Base-by-base conservation (phyloP, 1,140 invertebrate genomes). In the Hydropsyche tenuis region DNA sequence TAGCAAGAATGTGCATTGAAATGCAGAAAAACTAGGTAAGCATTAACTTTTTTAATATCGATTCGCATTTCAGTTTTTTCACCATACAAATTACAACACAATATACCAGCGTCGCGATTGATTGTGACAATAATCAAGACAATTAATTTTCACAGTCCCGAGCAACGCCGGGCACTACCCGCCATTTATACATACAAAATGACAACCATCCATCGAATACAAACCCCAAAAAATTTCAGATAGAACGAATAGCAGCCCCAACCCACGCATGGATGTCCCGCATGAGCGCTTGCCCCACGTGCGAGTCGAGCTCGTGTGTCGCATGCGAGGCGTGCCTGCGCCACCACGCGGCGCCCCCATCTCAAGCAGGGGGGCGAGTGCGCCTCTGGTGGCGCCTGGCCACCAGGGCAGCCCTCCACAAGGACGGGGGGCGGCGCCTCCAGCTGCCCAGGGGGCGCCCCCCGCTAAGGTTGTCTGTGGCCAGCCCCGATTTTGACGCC, bases 221-320 rank as follows among this genome's bases (percentile, higher is more conserved):
- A 37, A 37, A 37, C 9, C 9, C 30, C 30, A 37, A 37, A 37
- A 37, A 37, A 37, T 37, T 63, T 72, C 74, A 85, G 84, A 81
- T 85, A 76, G 82, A 83, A 45, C 81, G 84, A 4, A 80, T 85
- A 56, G 79, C 82, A 11, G 84, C 84, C 6, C 83, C 84, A 1
- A 85, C 84, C 7, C 82, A 84, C 74, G 81, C 84, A 46, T 85
- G 83, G 12, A 23, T 56, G 9, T 46, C 73, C 30, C 74, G 77
- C 30, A 69, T 74, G 20, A 25, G 46, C 14, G 73, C 66, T 20
- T 74, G 66, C 46, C 4, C 82, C 43, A 79, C 75, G 4, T 82
- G 82, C 0, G 78, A 25, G 76, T 37, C 46, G 73, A 25, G 60
- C 75, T 63, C 43, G 53, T 70, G 30, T 48, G 51, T 42, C 43